Evolutionary conservation across 2,113 vertebrate species (phyloP), one percentile per base, ranked within the genome.

Genomic region (Myotis davidii): DNA sequence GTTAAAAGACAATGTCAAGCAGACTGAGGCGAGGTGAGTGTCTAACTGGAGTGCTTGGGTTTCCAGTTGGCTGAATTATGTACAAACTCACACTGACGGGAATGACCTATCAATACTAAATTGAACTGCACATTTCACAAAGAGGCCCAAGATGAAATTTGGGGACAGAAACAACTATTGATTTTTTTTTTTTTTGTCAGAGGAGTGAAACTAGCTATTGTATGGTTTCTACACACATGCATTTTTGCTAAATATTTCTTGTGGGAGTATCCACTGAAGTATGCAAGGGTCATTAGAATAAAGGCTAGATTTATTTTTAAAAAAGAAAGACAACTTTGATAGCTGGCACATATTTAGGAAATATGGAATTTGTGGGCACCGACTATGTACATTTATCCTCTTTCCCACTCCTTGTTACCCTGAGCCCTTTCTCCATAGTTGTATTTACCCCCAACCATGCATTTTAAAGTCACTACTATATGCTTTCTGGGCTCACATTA

Each of bases 71-170:
- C 42, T 79, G 61, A 96, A 73, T 84, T 86, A 8, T 61, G 11
- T 73, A 70, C 79, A 92, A 92, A 74, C 92, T 94, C 54, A 45
- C 29, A 23, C 48, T 56, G 73, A 76, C 90, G 76, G 9, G 73
- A 92, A 87, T 84, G 82, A 77, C 76, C 94, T 79, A 45, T 45
- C n/a, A 67, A 72, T 52, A 50, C 56, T 83, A 90, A 94, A 94
- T 65, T 84, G 48, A 97, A 81, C 81, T 88, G 45, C 56, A 79
- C 77, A 37, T 97, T 95, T 92, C 74, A 88, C 89, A 95, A 67
- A 94, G 69, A 96, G 45, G 32, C 50, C 85, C 45, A 91, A 95
- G 90, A 96, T 96, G 61, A 96, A 95, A 95, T 96, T 13, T 95
- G 42, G 94, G 82, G n/a, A 94, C 88, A 95, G 61, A 92, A 96